A percentile compares a stretch with the other conserved stretches of the same genome.
Conservation (phyloP, 2,797 vertebrate species). For the Hyperoplus lanceolatus region DNA sequence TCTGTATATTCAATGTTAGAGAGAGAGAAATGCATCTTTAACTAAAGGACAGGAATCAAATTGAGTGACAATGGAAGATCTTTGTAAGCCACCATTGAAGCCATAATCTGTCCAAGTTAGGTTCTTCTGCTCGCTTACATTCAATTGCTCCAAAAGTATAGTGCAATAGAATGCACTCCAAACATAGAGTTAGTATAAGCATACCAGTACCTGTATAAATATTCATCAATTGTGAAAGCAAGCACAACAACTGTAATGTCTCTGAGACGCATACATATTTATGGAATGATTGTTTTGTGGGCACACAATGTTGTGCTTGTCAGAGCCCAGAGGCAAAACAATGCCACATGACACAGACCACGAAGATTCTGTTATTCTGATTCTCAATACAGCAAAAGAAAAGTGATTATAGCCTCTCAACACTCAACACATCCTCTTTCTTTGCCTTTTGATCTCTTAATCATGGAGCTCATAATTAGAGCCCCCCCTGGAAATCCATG, state of each 20-base stretch:
- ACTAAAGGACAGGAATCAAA: slow-evolving; percentile 21
- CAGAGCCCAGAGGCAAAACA: slow-evolving; percentile 77
- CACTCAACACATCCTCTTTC: slow-evolving; percentile 53
- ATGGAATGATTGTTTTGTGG: slow-evolving; percentile 69
- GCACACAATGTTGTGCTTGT: slow-evolving; percentile 74
- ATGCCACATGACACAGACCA: slow-evolving; percentile 76
- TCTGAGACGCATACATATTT: slow-evolving; percentile 78
- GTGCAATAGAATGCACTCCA: slow-evolving; percentile 20
- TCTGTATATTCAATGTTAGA: slow-evolving; percentile 12
- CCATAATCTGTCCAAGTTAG: slow-evolving; percentile 4
- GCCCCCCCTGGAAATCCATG: slow-evolving; percentile 60
- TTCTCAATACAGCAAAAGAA: slow-evolving; percentile 64
- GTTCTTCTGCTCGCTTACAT: slow-evolving; percentile 4
- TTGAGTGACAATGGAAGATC: slow-evolving; percentile 18
- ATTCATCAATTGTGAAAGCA: slow-evolving; percentile 69
- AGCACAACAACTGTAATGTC: slow-evolving; percentile 68
- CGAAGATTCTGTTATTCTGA: slow-evolving; percentile 68
- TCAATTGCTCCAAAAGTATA: slow-evolving; percentile 25
- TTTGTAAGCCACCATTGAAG: slow-evolving; percentile 17
- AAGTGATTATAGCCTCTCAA: slow-evolving; percentile 53
- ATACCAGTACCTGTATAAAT: slow-evolving; percentile 65
- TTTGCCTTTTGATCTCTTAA: slow-evolving; percentile 72
- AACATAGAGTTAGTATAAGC: slow-evolving; percentile 29
- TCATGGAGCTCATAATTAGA: slow-evolving; percentile 73
- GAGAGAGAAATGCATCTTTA: slow-evolving; percentile 31